phyloP scores from a whole-genome alignment of 2,888 invertebrate genomes.

The Agonopterix alstromeriana region DNA sequence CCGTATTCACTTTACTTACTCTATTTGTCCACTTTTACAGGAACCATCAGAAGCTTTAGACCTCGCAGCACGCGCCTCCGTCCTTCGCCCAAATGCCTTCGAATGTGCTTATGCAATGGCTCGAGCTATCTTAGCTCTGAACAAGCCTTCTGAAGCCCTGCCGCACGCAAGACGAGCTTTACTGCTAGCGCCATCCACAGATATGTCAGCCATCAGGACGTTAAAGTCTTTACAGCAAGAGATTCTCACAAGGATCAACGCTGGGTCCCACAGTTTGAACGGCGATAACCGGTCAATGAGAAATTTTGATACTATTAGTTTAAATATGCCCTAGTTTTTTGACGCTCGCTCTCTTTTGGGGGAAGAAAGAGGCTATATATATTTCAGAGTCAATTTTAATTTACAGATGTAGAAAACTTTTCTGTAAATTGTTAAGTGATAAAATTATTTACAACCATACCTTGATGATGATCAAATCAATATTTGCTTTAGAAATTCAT shows the following conservation, averaged over 20 bases:
- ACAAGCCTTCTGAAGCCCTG: constrained; percentile 84
- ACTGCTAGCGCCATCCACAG: constrained; percentile 82
- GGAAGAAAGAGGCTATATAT: neutral
- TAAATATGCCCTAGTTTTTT: constrained; percentile 56
- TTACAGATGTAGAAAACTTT: too few species aligned
- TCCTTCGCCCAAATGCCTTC: constrained; percentile 90
- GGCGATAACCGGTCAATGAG: constrained; percentile 58
- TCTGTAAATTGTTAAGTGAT: too few species aligned
- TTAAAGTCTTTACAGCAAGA: constrained; percentile 86
- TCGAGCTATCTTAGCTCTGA: constrained; percentile 88
- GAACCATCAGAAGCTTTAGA: constrained; percentile 92
- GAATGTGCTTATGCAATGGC: constrained; percentile 96
- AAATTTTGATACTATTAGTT: constrained; percentile 68
- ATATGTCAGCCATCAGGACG: constrained; percentile 83
- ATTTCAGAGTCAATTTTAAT: too few species aligned
- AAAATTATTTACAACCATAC: too few species aligned
- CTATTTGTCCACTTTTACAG: constrained; percentile 52
- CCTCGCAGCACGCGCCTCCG: constrained; percentile 90
- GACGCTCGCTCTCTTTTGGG: neutral
- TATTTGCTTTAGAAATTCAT: too few species aligned
- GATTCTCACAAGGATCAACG: constrained; percentile 72
- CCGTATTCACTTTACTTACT: too few species aligned
- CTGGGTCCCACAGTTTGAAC: constrained; percentile 56
- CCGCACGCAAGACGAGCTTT: constrained; percentile 90
- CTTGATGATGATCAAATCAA: too few species aligned